Evolutionary conservation across 2,113 vertebrate genomes (phyloP).

Genomic region (Cyanoliseus patagonus): DNA sequence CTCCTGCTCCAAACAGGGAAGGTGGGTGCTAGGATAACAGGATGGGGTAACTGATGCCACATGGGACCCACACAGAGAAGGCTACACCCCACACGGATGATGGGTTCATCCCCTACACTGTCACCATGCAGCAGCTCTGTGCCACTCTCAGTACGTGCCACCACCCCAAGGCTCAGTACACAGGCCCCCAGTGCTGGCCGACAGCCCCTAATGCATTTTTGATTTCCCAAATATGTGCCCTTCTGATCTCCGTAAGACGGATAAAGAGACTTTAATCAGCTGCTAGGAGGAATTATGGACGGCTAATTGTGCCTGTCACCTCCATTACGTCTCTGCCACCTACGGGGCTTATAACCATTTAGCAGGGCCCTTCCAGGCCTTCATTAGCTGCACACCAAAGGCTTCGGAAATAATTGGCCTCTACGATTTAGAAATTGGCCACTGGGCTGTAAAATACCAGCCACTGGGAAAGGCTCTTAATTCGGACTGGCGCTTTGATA

Average conservation of each 20-base stretch:
- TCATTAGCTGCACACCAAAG: conserved; percentile 76
- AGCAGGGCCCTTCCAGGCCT: conserved; percentile 22
- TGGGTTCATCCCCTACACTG: fast-evolving
- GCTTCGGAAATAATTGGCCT: conserved; percentile 65
- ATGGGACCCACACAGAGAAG: fast-evolving
- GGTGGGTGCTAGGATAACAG: background rate
- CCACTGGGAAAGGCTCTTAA: conserved; percentile 67
- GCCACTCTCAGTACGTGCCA: fast-evolving
- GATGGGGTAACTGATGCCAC: background rate
- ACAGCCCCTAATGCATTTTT: conserved; percentile 33
- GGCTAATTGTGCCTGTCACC: conserved; percentile 74
- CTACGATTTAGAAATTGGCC: conserved; percentile 75
- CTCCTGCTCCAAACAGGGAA: fast-evolving
- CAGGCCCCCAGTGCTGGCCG: fast-evolving
- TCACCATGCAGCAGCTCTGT: background rate
- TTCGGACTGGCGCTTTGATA: conserved; percentile 61
- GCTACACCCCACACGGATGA: background rate
- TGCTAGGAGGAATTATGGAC: conserved; percentile 65
- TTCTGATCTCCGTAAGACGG: conserved; percentile 41
- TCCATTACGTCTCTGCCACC: conserved; percentile 60
- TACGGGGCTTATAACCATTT: background rate
- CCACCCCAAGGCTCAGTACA: background rate
- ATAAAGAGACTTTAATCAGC: conserved; percentile 70
- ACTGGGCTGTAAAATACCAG: conserved; percentile 77
- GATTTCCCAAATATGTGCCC: conserved; percentile 45